Conservation (phyloP, 2,888 invertebrate genomes). For the Dolomedes plantarius region DNA sequence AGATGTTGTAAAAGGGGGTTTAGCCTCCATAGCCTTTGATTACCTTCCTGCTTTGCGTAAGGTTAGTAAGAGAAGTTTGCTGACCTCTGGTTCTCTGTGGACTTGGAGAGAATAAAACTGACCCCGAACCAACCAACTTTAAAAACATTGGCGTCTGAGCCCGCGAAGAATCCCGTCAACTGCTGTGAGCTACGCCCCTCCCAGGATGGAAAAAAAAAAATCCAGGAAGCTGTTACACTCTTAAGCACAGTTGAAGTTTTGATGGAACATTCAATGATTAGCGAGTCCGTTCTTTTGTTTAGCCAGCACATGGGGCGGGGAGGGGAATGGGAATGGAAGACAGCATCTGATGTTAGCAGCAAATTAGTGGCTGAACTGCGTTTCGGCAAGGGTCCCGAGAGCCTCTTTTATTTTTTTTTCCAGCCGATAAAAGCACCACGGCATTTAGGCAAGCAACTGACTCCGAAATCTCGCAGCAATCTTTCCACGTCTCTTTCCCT, state of each 20-base stretch:
- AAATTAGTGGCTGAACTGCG: background rate
- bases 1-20: too few relatives aligned
- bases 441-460: slow-evolving; percentile 4
- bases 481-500: background rate
- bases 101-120: too few relatives aligned
- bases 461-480: background rate
- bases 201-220: too few relatives aligned
- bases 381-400: background rate
- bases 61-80: too few relatives aligned
- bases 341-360: background rate
- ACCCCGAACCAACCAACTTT: too few relatives aligned
- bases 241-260: background rate
- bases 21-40: too few relatives aligned
- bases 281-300: background rate
- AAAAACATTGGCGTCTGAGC: too few relatives aligned
- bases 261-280: background rate
- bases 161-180: too few relatives aligned
- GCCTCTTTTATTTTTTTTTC: background rate
- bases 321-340: background rate
- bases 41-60: too few relatives aligned
- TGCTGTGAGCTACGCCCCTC: too few relatives aligned
- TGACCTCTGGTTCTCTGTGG: too few relatives aligned
- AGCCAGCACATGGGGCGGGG: background rate
- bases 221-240: too few relatives aligned
- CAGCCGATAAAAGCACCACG: background rate